A percentile compares a stretch with the other conserved stretches of the same genome.
Conservation (phyloP, 2,888 invertebrate genomes). For the Sympetrum striolatum region DNA sequence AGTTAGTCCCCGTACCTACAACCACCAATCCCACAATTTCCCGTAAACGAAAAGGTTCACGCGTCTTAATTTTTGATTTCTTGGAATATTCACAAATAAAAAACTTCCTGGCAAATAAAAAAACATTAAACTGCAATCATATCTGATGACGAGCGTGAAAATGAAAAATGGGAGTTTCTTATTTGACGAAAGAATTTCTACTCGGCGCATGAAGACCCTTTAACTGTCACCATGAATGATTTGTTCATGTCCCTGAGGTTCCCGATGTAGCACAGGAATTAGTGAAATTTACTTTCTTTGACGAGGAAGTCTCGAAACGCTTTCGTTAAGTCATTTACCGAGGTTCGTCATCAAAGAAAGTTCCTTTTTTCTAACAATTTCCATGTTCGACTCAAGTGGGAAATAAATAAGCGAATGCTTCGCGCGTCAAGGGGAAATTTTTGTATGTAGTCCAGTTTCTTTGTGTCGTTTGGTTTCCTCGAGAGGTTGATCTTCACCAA, state of each 20-base stretch:
- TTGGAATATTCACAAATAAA: neutral
- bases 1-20: neutral
- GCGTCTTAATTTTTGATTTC: neutral
- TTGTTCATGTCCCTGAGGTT: conserved; percentile 22
- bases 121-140: neutral
- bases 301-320: neutral
- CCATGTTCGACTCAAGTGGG: neutral
- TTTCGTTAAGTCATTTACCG: neutral
- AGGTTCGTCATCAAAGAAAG: neutral
- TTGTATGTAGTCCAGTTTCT: neutral
- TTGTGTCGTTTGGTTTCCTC: neutral
- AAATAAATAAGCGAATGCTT: neutral
- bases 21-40: neutral
- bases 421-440: neutral
- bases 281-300: neutral
- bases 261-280: neutral
- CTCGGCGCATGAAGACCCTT: neutral
- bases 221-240: neutral
- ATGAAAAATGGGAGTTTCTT: neutral
- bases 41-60: conserved; percentile 8
- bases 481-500: neutral
- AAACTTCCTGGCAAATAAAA: neutral
- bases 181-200: neutral
- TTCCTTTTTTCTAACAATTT: neutral
- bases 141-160: neutral